Evolutionary conservation across 2,888 invertebrate species (phyloP), one percentile per base, ranked within the genome.

Genomic region (Sipunculus nudus): DNA sequence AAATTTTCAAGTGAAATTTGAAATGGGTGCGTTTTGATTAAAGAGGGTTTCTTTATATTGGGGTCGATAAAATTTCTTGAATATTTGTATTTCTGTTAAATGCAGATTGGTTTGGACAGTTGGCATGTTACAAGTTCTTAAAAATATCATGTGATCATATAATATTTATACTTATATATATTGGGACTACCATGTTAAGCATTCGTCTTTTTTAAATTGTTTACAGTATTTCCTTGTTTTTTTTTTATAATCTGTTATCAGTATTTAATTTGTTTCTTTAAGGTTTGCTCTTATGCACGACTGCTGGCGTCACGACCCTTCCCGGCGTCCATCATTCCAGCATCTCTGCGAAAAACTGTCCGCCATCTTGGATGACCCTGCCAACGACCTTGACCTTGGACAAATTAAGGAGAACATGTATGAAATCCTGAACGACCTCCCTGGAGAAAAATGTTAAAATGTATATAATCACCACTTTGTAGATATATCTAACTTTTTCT

Each of bases 361-460:
- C 80, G 90, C 91, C 67, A 86, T 96, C 21, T 86, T 96, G 55
- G 89, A 93, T 76, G 50, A 59, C n/a, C 46, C 52, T 28, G 92
- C 92, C 45, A 94, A 96, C 84, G 93, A 92, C 72, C 95, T 96
- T 82, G 96, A 96, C 78, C 94, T 96, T 54, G 93, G 96, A 80
- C 68, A 68, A 29, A 63, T 68, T 61, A 35, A 32, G n/a, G 63
- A 67, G 8, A 68, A 68, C 53, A 54, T 60, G 43, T 60, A 50
- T 28, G 61, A 63, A 6, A 68, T 68, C 19, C 32, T 68, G n/a
- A 41, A 47, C 16, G 31, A 57, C 29, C 54, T 45, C 19, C 63
- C 65, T 8, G 65, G 63, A n/a, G 68, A 68, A 43, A 68, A 63
- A 40, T 68, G 68, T 54, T 68, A 49, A 67, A 29, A 21, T 47